These are phyloP conservation scores for Antigone vipio DNA, from an alignment of 2,113 vertebrate genomes.

Conservation along the genomic window DNA sequence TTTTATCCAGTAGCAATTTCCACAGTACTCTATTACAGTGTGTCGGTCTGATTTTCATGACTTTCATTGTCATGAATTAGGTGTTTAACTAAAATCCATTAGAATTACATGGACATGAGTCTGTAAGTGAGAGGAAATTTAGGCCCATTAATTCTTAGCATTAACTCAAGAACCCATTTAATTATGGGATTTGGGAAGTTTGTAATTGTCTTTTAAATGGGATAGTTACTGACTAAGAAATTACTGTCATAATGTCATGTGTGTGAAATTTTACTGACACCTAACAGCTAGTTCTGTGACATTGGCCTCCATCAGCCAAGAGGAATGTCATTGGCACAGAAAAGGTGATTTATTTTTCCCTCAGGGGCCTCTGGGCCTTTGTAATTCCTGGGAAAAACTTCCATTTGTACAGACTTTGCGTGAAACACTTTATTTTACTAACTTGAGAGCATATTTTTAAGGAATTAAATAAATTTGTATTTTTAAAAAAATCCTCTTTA, in stretches of 20 bases:
- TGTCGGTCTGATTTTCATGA: not conserved
- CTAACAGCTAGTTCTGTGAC: not conserved
- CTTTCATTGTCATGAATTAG: not conserved
- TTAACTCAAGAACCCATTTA: not conserved
- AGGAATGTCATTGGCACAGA: not conserved
- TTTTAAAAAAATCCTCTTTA: not conserved
- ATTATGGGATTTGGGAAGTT: not conserved
- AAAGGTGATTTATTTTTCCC: not conserved
- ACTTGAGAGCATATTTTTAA: not conserved
- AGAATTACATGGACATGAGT: not conserved
- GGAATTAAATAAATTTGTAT: not conserved
- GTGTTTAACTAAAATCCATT: not conserved
- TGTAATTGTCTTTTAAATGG: not conserved
- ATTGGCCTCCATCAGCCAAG: not conserved
- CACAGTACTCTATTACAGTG: not conserved
- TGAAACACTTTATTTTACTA: not conserved
- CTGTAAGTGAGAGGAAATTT: not conserved
- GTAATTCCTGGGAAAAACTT: not conserved
- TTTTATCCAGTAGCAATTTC: not conserved
- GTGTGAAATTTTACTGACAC: not conserved
- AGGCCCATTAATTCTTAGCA: not conserved
- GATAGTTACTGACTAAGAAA: slow-evolving; percentile 7
- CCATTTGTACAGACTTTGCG: not conserved
- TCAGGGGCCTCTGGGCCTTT: not conserved
- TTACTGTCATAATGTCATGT: not conserved